Evolutionary conservation across 1,140 invertebrate genomes (phyloP).

Genomic region (Plutomurus gul): DNA sequence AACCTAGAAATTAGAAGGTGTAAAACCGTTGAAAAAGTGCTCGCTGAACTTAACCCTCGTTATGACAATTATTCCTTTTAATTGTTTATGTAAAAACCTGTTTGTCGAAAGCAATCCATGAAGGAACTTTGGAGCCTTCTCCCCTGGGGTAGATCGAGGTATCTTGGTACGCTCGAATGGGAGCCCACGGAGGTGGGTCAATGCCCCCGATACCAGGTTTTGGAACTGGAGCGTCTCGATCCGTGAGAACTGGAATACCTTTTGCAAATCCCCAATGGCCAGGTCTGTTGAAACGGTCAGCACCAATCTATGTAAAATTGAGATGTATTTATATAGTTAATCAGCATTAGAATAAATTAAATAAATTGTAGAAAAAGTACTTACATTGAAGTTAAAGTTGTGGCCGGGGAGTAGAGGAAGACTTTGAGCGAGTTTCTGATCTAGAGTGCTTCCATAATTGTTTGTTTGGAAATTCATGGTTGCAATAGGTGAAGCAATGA

Average conservation of each 20-base stretch:
- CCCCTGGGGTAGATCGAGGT: slow-evolving; percentile 71
- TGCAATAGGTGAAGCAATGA: no score
- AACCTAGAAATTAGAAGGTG: slow-evolving; percentile 63
- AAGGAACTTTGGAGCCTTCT: slow-evolving; percentile 70
- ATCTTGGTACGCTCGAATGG: slow-evolving; percentile 56
- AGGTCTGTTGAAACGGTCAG: slow-evolving; percentile 48
- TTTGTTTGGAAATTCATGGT: slow-evolving; percentile 14
- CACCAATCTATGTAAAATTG: slow-evolving; percentile 38
- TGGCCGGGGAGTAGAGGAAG: slow-evolving; percentile 51
- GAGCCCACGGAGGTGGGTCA: slow-evolving; percentile 53
- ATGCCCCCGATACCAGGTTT: slow-evolving; percentile 59
- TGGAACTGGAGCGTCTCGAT: slow-evolving; percentile 38
- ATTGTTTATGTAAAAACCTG: slow-evolving; percentile 62
- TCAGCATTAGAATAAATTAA: neutral
- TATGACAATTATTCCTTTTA: no score
- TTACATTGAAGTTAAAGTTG: slow-evolving; percentile 51
- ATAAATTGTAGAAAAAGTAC: neutral
- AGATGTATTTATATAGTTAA: neutral
- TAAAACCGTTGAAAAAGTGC: no score
- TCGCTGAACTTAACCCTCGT: neutral
- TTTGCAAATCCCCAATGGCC: slow-evolving; percentile 41
- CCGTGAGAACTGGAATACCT: slow-evolving; percentile 38
- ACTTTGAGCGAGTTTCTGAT: slow-evolving; percentile 44
- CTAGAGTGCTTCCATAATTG: slow-evolving; percentile 34
- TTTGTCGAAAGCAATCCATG: slow-evolving; percentile 86